phyloP scores from a whole-genome alignment of 2,113 vertebrate species.

The Epinephelus moara region DNA sequence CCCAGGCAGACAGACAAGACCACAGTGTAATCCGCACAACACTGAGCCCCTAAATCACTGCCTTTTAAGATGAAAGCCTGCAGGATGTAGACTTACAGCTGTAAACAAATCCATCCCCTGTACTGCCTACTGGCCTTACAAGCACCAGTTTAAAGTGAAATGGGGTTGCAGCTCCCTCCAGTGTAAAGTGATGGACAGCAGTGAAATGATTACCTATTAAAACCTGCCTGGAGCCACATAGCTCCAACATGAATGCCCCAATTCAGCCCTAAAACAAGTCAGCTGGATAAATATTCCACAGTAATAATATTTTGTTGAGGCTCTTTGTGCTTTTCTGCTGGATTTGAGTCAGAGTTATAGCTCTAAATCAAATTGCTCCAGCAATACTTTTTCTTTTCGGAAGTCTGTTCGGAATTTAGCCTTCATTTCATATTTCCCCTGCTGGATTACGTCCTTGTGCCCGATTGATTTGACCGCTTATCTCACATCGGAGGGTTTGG shows the following conservation, averaged over 20 bases:
- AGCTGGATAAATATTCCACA: constrained; percentile 5
- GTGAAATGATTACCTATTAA: constrained; percentile 45
- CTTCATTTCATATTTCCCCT: constrained; percentile 28
- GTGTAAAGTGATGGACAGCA: constrained; percentile 63
- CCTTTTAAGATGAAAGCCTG: constrained; percentile 53
- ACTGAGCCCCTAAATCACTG: constrained; percentile 42
- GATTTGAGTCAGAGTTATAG: not conserved
- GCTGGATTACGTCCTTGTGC: constrained; percentile 18
- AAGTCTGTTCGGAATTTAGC: not conserved
- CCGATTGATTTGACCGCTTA: constrained; percentile 31
- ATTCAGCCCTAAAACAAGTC: constrained; percentile 8
- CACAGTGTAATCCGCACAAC: constrained; percentile 20
- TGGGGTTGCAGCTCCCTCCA: constrained; percentile 69
- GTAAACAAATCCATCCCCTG: constrained; percentile 34
- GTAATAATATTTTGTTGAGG: constrained; percentile 3
- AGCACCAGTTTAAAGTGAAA: constrained; percentile 39
- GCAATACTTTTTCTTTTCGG: not conserved
- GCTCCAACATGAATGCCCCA: constrained; percentile 14
- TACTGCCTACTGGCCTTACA: constrained; percentile 23
- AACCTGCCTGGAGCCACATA: constrained; percentile 22
- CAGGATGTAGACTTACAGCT: constrained; percentile 28
- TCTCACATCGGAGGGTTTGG: constrained; percentile 33
- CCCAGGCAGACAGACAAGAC: constrained; percentile 24
- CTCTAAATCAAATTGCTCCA: not conserved
- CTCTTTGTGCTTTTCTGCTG: not conserved